Conservation (phyloP, 2,888 invertebrate genomes). For the Megalurothrips usitatus region DNA sequence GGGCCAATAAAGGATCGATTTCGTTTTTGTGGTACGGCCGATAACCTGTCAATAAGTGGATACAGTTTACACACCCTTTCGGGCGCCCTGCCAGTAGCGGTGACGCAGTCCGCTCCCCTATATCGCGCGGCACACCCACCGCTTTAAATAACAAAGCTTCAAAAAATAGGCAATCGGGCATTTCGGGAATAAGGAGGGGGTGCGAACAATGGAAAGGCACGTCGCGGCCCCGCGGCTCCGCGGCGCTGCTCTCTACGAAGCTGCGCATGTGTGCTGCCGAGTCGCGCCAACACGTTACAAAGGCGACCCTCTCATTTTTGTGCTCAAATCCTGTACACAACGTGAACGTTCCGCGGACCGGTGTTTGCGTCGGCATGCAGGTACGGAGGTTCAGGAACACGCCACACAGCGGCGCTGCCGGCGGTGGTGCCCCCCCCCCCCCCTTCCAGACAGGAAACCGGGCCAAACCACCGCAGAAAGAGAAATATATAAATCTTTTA, state of each 20-base stretch:
- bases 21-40: not conserved
- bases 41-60: slow-evolving; percentile 26
- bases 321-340: not conserved
- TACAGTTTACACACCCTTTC: slow-evolving; percentile 8
- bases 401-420: not conserved
- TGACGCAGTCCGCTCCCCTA: not conserved
- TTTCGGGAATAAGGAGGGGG: not conserved
- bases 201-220: not conserved
- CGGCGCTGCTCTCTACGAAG: not conserved
- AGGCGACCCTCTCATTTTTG: not conserved
- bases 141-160: slow-evolving; percentile 25
- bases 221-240: not conserved
- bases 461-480: slow-evolving; percentile 12
- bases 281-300: not conserved
- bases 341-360: not conserved
- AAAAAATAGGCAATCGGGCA: slow-evolving; percentile 17
- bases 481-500: slow-evolving; percentile 17
- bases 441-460: not conserved
- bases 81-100: not conserved
- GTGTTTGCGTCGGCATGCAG: not conserved
- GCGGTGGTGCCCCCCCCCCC: too few relatives aligned
- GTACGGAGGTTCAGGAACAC: not conserved
- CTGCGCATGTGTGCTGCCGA: not conserved
- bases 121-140: not conserved
- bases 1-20: not conserved